Evolutionary conservation across 2,113 vertebrate species (phyloP), one percentile per base, ranked within the genome.

Genomic region (Cochlearius cochlearius): DNA sequence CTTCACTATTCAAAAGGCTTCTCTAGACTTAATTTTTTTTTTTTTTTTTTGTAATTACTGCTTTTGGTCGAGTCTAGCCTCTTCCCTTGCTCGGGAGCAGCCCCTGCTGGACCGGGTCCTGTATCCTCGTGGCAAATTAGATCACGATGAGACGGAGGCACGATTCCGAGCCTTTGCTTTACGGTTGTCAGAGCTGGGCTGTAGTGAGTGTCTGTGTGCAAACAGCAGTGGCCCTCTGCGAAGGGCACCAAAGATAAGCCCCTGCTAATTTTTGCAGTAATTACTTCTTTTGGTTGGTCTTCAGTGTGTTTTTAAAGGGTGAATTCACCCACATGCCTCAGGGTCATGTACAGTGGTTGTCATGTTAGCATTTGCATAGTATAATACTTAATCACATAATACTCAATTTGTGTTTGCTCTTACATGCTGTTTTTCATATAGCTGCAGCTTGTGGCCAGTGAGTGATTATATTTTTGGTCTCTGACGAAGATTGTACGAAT

Each of bases 121-220:
- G 53, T 16, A 60, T 84, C 36, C 55, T 84, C 0, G 0, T 8
- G 18, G 39, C 19, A 36, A 3, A 14, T 52, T 29, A 14, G 39
- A 3, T 56, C 29, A 21, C 3, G 2, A 15, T 7, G 79, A 55
- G 68, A 23, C 9, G 26, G 56, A 75, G 23, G 9, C 32, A 19
- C 1, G 29, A 29, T 52, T 47, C 19, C 9, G 22, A 41, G 38
- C 5, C 68, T 79, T 63, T 78, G 67, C 53, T 92, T 27, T n/a
- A 13, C 6, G 17, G 45, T 18, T 47, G 30, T 50, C 41, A 38
- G 66, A 39, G 71, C 30, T 81, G 74, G 32, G 14, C 39, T 63
- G 32, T 5, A 62, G 41, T 21, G 64, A 32, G 26, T 3, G 12
- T 27, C 52, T 52, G 14, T 23, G 39, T 1, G 2, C 50, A 41